phyloP scores from a whole-genome alignment of 2,113 vertebrate species.

The Upupa epops region DNA sequence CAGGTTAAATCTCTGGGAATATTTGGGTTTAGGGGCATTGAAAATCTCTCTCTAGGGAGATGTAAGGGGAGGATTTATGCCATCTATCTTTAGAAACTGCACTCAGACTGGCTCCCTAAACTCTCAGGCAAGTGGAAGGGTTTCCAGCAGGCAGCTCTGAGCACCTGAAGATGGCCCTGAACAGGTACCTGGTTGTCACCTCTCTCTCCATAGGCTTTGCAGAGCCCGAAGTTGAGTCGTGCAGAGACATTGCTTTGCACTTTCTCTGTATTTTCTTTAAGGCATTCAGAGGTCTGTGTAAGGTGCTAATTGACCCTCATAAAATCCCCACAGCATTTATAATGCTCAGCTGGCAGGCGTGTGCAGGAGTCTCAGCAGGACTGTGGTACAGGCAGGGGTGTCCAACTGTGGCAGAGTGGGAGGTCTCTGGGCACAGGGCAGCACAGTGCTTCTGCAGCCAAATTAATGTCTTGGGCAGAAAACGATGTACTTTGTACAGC shows the following conservation, averaged over 20 bases:
- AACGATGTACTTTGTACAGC: not conserved
- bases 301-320: not conserved
- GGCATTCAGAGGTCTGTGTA: not conserved
- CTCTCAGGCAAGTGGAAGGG: not conserved
- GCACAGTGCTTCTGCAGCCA: not conserved
- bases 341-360: rapidly evolving
- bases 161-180: not conserved
- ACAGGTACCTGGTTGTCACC: not conserved
- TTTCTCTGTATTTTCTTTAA: not conserved
- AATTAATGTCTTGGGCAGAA: not conserved
- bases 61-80: not conserved
- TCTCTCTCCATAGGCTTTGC: not conserved
- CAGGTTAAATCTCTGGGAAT: conserved; percentile 13
- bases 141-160: not conserved
- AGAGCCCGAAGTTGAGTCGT: not conserved
- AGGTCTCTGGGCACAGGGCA: not conserved
- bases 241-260: not conserved
- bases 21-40: not conserved
- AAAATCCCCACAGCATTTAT: not conserved
- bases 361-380: not conserved
- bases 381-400: not conserved
- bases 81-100: not conserved
- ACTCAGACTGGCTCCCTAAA: not conserved
- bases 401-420: rapidly evolving
- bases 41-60: not conserved